Evolutionary conservation across 2,113 vertebrate genomes (phyloP).

Genomic region (Neolamprologus tretocephalus): DNA sequence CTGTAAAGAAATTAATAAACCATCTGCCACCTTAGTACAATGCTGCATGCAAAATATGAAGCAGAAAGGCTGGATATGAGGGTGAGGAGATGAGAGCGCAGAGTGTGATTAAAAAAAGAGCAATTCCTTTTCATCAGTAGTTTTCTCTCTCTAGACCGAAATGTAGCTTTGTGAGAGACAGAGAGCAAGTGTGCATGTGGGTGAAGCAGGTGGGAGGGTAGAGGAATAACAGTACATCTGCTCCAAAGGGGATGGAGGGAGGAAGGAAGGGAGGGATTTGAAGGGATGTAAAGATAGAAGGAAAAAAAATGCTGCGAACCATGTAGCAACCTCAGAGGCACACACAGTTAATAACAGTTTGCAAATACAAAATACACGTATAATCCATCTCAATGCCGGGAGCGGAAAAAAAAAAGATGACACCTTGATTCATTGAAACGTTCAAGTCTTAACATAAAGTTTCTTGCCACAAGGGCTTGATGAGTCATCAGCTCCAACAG

Average conservation of each 20-base stretch:
- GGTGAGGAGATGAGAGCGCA: conserved; percentile 21
- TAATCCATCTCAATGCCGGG: not conserved
- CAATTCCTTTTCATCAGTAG: conserved; percentile 45
- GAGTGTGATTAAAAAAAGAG: conserved; percentile 48
- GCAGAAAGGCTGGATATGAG: not conserved
- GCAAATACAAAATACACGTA: not conserved
- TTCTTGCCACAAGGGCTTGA: not conserved
- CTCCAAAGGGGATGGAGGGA: not conserved
- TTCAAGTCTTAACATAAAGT: not conserved
- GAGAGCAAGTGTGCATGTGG: conserved; percentile 54
- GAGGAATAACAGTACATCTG: conserved; percentile 59
- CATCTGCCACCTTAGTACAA: not conserved
- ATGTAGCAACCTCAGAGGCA: not conserved
- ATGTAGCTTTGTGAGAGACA: conserved; percentile 32
- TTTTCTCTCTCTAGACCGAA: conserved; percentile 32
- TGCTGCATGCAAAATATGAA: not conserved
- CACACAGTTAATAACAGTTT: not conserved
- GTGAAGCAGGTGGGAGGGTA: conserved; percentile 62
- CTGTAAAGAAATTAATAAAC: not conserved
- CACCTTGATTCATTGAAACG: not conserved
- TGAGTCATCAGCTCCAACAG: not conserved
- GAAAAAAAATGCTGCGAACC: not conserved
- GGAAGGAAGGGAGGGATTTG: not conserved
- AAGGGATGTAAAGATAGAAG: conserved; percentile 2
- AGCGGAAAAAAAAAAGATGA: not conserved